Base-by-base conservation (phyloP, 2,113 vertebrate genomes). In the Pygoscelis antarcticus region DNA sequence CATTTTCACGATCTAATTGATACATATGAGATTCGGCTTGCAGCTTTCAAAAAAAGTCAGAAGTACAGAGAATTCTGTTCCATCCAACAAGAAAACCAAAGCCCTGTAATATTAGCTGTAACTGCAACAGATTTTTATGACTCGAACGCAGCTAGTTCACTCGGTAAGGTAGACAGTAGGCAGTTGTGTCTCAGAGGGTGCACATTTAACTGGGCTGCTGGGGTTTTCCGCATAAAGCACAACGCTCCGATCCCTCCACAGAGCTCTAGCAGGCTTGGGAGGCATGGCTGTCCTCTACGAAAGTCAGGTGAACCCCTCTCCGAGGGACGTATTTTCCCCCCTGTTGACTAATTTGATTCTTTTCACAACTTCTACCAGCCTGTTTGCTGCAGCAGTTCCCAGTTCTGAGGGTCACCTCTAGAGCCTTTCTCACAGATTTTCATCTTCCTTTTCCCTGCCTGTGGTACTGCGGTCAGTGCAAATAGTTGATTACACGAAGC, bases 1-100 rank as follows among this genome's bases (percentile, higher is more conserved):
- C 60, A 32, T 92, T 95, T 92, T 84, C 93, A 68, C 66, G 68
- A 83, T n/a, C 64, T 87, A 79, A 93, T 62, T 89, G 86, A 92
- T 47, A 65, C 47, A 55, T 87, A 40, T 29, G 51, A 92, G 57
- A 55, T 75, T 87, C 86, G 80, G 65, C 83, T 92, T 83, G 55
- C 47, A 78, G 64, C 77, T 83, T 93, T 47, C 60, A 64, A 58
- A 91, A 79, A 27, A 70, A 96, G n/a, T 34, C 54, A 83, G 40
- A 69, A 90, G 16, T 25, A 57, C 16, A 40, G 62, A 78, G 60
- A 93, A 79, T 61, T 86, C 46, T 46, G 25, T 36, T 83, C 23
- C 58, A 47, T 60, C 22, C 54, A 74, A 42, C 13, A 70, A 58
- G 68, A 57, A 77, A 86, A 90, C 13, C 42, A 68, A 86, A 89